A percentile compares a stretch with the other conserved stretches of the same genome.
phyloP scores from a whole-genome alignment of 2,888 invertebrate species.

The Thalpophila matura region DNA sequence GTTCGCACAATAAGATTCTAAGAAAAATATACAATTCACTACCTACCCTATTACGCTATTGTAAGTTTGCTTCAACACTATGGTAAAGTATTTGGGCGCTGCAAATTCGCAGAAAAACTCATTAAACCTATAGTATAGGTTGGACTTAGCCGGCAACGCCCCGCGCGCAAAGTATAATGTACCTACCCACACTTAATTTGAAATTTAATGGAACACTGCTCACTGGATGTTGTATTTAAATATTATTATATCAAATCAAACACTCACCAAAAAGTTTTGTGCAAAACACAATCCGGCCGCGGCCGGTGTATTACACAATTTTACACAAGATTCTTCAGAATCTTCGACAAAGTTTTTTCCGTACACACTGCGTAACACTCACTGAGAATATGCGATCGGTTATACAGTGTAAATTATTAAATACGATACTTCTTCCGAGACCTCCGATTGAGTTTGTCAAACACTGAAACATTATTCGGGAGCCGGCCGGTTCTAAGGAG shows the following conservation, averaged over 20 bases:
- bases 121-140: conserved; percentile 68
- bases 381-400: conserved; percentile 90
- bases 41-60: conserved; percentile 6
- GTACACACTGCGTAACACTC: conserved; percentile 91
- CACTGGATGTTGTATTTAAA: conserved; percentile 20
- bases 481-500: conserved; percentile 88
- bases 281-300: conserved; percentile 87
- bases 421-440: conserved; percentile 89
- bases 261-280: conserved; percentile 89
- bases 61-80: conserved; percentile 44
- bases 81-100: conserved; percentile 77
- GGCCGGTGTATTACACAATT: conserved; percentile 89
- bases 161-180: conserved; percentile 69
- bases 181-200: conserved; percentile 59
- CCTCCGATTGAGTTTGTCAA: conserved; percentile 90
- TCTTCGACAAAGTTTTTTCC: conserved; percentile 91
- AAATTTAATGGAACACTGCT: conserved; percentile 42
- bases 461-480: conserved; percentile 91
- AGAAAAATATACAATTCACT: not conserved
- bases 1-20: not conserved
- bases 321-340: conserved; percentile 91
- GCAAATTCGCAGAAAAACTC: conserved; percentile 82
- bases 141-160: conserved; percentile 82
- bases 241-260: conserved; percentile 58
- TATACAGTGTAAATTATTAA: conserved; percentile 89